Conservation (phyloP, 2,888 invertebrate genomes). For the Noctua janthina region DNA sequence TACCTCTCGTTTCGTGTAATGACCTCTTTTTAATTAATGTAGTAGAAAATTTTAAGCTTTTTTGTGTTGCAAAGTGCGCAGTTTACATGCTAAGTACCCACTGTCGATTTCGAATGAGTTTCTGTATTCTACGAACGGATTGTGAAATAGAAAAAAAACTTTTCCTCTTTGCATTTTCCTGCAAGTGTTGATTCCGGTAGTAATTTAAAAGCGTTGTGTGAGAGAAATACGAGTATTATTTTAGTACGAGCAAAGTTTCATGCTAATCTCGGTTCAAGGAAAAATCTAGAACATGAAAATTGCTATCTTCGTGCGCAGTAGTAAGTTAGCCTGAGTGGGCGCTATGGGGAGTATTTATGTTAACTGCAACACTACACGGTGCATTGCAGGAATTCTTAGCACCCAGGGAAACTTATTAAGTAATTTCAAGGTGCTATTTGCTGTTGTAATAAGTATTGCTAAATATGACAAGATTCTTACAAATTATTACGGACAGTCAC, state of each 20-base stretch:
- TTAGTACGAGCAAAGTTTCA: conserved; percentile 29
- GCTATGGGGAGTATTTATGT: conserved; percentile 29
- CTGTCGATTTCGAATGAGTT: conserved; percentile 44
- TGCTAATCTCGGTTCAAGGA: conserved; percentile 34
- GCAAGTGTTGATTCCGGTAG: conserved; percentile 32
- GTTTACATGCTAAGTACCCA: conserved; percentile 54
- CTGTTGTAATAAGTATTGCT: background rate
- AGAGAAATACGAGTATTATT: conserved; percentile 12
- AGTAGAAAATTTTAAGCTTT: conserved; percentile 50
- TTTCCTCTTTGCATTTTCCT: conserved; percentile 27
- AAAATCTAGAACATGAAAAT: conserved; percentile 52
- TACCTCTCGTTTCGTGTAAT: conserved; percentile 59
- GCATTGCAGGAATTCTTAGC: conserved; percentile 17
- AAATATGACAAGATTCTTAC: background rate
- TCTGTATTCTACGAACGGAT: conserved; percentile 34
- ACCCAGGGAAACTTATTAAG: background rate
- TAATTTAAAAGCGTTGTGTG: conserved; percentile 25
- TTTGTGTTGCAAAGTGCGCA: conserved; percentile 48
- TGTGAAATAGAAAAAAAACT: conserved; percentile 14
- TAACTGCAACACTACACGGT: conserved; percentile 15
- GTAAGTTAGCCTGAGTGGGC: conserved; percentile 36
- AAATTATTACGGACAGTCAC: background rate
- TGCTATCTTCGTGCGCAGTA: conserved; percentile 43
- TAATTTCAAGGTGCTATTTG: background rate
- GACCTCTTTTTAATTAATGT: conserved; percentile 64